Evolutionary conservation across 2,113 vertebrate genomes (phyloP), one percentile per base, ranked within the genome.

Genomic region (Bufo bufo): DNA sequence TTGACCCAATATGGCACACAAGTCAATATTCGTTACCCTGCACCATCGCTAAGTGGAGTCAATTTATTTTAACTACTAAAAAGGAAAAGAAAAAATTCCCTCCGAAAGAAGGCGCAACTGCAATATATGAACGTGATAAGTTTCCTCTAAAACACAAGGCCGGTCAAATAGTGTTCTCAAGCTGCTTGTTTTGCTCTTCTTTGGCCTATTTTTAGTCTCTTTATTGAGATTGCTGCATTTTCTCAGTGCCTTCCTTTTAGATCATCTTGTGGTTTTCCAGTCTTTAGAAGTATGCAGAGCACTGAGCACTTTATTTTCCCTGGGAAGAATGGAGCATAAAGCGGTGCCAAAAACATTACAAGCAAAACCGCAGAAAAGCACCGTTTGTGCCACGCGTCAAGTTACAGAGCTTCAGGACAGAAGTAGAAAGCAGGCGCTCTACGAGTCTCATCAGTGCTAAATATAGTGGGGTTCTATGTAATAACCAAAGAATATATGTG

Each of bases 341-440:
- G 54, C 89, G 61, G 86, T 85, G 91, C 92, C 92, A 93, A 93
- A 94, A 93, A 93, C 90, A 91, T 71, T 90, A 91, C 87, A 89
- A 92, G 92, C 63, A 79, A 92, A 92, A 91, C 69, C 89, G 91
- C 91, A 89, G 85, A 87, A 84, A 78, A 93, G 89, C 90, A 90
- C 88, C 84, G 85, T 43, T 66, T 84, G 90, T 77, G 75, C 90
- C 91, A 81, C 89, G 90, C 90, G 90, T 90, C 91, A 92, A 89
- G 89, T 90, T 90, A 89, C 81, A 80, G 54, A 77, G 69, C 80
- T 50, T 61, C 82, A 86, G 85, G 81, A 77, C 59, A 85, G 82
- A 47, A 77, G 79, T 84, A 66, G 56, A 91, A 19, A 8, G 71
- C 20, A 9, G 45, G 54, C 23, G 5, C 17, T 6, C 49, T 1